These are phyloP conservation scores for Sinohyriopsis cumingii DNA, from an alignment of 2,888 invertebrate species.

Conservation along the genomic window DNA sequence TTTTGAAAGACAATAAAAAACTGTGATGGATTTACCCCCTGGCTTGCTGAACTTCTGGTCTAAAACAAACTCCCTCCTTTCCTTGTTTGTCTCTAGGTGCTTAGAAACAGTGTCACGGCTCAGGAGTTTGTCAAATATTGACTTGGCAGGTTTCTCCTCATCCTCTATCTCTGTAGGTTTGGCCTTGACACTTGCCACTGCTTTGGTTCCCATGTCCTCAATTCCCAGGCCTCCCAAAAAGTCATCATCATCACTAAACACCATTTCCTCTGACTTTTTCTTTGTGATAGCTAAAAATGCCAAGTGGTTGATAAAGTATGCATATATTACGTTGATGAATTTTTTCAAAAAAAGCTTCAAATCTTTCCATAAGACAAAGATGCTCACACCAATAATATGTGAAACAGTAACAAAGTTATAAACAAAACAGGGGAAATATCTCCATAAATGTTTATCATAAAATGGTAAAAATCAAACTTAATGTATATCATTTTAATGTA, in stretches of 20 bases:
- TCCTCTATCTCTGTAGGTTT: slow-evolving; percentile 28
- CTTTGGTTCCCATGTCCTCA: slow-evolving; percentile 31
- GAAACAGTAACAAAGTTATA: too few relatives aligned
- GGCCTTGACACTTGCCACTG: slow-evolving; percentile 25
- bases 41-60: slow-evolving; percentile 60
- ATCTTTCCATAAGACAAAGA: too few relatives aligned
- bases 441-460: too few relatives aligned
- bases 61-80: slow-evolving; percentile 61
- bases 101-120: slow-evolving; percentile 51
- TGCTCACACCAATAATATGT: too few relatives aligned
- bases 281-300: slow-evolving; percentile 11
- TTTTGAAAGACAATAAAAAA: too few relatives aligned
- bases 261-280: slow-evolving; percentile 47
- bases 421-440: too few relatives aligned
- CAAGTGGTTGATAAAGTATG: neutral
- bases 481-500: too few relatives aligned
- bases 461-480: too few relatives aligned
- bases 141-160: slow-evolving; percentile 54
- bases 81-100: slow-evolving; percentile 52
- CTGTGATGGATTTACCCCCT: too few relatives aligned
- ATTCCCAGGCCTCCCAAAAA: slow-evolving; percentile 59
- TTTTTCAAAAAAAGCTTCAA: too few relatives aligned
- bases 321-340: too few relatives aligned
- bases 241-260: slow-evolving; percentile 65
- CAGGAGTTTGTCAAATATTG: slow-evolving; percentile 62